Percentiles rank a stretch among this genome's conserved stretches.
Evolutionary conservation across 2,113 vertebrate species (phyloP).

Genomic region (Thalassoma bifasciatum): DNA sequence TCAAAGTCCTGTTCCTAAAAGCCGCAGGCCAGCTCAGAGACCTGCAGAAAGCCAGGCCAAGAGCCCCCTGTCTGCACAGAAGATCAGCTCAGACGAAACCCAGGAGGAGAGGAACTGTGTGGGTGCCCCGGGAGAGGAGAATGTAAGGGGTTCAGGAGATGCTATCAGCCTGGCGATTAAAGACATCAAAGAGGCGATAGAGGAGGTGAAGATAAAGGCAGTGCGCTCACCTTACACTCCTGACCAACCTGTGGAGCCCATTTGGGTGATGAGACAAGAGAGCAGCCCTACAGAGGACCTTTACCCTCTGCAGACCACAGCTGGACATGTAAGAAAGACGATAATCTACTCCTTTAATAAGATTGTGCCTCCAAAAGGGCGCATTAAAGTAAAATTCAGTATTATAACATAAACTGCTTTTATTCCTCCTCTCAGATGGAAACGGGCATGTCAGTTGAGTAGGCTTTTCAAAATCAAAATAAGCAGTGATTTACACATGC

Average conservation of each 20-base stretch:
- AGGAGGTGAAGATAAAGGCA: conserved; percentile 95
- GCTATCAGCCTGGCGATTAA: conserved; percentile 95
- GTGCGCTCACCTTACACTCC: conserved; percentile 95
- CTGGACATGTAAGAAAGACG: conserved; percentile 85
- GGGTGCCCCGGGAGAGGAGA: conserved; percentile 66
- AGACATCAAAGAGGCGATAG: conserved; percentile 96
- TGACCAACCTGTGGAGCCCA: conserved; percentile 92
- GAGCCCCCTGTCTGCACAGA: conserved; percentile 39
- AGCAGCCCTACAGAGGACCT: conserved; percentile 89
- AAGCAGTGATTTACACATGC: no score
- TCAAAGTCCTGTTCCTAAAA: conserved; percentile 88
- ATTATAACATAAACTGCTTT: no score
- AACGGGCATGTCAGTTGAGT: no score
- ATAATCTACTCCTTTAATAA: not conserved
- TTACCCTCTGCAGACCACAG: conserved; percentile 82
- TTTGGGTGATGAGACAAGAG: conserved; percentile 98
- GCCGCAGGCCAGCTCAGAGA: conserved; percentile 76
- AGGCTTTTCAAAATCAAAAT: no score
- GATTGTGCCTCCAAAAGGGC: no score
- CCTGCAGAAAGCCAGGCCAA: conserved; percentile 84
- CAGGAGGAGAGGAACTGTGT: conserved; percentile 15
- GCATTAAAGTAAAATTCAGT: no score
- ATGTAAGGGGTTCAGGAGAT: conserved; percentile 87
- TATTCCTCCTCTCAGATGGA: no score
- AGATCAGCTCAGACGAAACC: conserved; percentile 29